Evolutionary conservation across 2,797 vertebrate species (phyloP).

Genomic region (Darevskia nairensis): DNA sequence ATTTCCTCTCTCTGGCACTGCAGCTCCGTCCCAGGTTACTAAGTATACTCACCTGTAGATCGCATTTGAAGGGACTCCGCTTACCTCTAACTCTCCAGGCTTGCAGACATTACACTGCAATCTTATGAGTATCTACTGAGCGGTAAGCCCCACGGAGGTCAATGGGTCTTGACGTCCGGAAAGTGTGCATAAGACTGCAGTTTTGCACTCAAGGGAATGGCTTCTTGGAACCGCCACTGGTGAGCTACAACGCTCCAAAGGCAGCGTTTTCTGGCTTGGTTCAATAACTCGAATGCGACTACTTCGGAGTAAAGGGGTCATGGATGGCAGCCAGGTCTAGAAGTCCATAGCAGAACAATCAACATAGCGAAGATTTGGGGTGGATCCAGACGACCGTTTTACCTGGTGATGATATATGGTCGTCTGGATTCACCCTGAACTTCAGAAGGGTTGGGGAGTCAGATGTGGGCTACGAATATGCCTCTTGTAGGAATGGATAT

Average conservation of each 20-base stretch:
- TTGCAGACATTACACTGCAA: neutral
- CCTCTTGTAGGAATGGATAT: neutral
- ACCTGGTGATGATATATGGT: neutral
- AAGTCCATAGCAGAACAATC: neutral
- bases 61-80: neutral
- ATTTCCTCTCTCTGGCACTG: neutral
- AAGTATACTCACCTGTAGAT: neutral
- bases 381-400: neutral
- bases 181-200: too few species aligned
- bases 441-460: neutral
- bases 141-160: neutral
- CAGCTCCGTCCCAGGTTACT: neutral
- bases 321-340: neutral
- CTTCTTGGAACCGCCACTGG: too few species aligned
- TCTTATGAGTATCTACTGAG: neutral
- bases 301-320: neutral
- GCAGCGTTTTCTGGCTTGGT: neutral
- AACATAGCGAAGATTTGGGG: too few species aligned
- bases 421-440: neutral
- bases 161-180: too few species aligned
- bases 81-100: neutral
- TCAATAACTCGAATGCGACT: neutral
- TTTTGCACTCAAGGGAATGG: neutral
- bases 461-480: neutral
- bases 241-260: neutral